phyloP scores from a whole-genome alignment of 1,140 invertebrate genomes.

The Papilio helenus region DNA sequence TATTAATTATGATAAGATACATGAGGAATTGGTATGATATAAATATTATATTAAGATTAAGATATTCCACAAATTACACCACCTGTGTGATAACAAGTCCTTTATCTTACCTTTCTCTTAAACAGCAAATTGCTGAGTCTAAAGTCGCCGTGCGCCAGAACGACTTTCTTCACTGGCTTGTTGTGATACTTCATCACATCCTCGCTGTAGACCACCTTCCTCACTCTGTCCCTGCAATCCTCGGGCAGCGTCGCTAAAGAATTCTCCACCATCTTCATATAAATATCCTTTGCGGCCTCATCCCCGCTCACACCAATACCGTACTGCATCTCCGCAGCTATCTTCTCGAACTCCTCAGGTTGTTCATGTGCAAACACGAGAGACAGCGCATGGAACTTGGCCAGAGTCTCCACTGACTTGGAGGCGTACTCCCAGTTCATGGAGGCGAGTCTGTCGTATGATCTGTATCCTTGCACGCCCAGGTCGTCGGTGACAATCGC shows the following conservation, averaged over 20 bases:
- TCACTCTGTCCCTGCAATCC: conserved; percentile 49
- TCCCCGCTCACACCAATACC: conserved; percentile 22
- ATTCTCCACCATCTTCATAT: conserved; percentile 32
- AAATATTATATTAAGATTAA: too few relatives aligned
- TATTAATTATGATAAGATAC: too few relatives aligned
- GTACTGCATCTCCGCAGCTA: conserved; percentile 42
- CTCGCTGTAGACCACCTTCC: conserved; percentile 38
- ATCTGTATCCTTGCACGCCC: conserved; percentile 49
- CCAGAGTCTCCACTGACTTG: conserved; percentile 51
- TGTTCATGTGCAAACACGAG: conserved; percentile 56
- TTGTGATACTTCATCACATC: conserved; percentile 41
- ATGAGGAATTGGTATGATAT: too few relatives aligned
- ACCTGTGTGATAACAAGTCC: not conserved
- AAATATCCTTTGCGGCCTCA: conserved; percentile 21
- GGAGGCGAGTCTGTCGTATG: conserved; percentile 51
- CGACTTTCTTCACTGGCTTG: conserved; percentile 45
- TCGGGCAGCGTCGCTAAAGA: conserved; percentile 28
- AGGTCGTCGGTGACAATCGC: conserved; percentile 65
- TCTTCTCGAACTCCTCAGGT: conserved; percentile 58
- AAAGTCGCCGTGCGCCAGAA: conserved; percentile 65
- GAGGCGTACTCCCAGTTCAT: conserved; percentile 61
- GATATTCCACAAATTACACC: not conserved
- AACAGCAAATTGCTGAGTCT: conserved; percentile 66
- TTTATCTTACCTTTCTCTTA: conserved; percentile 47
- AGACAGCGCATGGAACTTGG: conserved; percentile 65